Percentiles rank a stretch among this genome's conserved stretches.
These are phyloP conservation scores for Brachyrhaphis roseni DNA, from an alignment of 2,797 vertebrate genomes.

Conservation along the genomic window DNA sequence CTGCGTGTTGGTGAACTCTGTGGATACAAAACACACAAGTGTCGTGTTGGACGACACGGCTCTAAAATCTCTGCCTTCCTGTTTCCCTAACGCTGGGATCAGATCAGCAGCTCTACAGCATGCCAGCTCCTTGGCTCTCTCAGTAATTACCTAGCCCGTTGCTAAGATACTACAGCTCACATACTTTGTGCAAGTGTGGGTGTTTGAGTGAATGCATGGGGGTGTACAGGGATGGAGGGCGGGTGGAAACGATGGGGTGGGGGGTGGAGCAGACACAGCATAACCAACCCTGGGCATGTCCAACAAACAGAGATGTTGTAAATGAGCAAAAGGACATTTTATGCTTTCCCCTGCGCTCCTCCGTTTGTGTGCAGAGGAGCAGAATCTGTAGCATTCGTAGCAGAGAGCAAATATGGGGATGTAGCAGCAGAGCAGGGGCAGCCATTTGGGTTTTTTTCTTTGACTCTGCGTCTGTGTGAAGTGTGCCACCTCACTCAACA, in stretches of 20 bases:
- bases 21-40: slow-evolving; percentile 35
- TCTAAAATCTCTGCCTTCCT: slow-evolving; percentile 68
- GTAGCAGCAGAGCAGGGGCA: slow-evolving; percentile 50
- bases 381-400: slow-evolving; percentile 54
- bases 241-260: slow-evolving; percentile 40
- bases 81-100: slow-evolving; percentile 74
- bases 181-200: slow-evolving; percentile 83
- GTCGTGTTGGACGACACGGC: slow-evolving; percentile 64
- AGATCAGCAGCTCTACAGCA: slow-evolving; percentile 80
- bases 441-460: slow-evolving; percentile 49
- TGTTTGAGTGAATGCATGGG: slow-evolving; percentile 81
- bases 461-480: slow-evolving; percentile 42
- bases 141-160: slow-evolving; percentile 84
- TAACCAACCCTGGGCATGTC: slow-evolving; percentile 70
- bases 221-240: slow-evolving; percentile 67
- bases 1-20: slow-evolving; percentile 14
- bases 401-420: slow-evolving; percentile 47
- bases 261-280: slow-evolving; percentile 71
- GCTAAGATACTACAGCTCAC: slow-evolving; percentile 84
- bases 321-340: slow-evolving; percentile 64
- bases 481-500: slow-evolving; percentile 34
- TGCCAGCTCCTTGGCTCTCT: slow-evolving; percentile 83
- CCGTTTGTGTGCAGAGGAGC: slow-evolving; percentile 30
- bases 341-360: slow-evolving; percentile 39
- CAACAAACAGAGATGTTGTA: slow-evolving; percentile 70